Conservation (phyloP, 2,888 invertebrate species). For the Aelia acuminata region DNA sequence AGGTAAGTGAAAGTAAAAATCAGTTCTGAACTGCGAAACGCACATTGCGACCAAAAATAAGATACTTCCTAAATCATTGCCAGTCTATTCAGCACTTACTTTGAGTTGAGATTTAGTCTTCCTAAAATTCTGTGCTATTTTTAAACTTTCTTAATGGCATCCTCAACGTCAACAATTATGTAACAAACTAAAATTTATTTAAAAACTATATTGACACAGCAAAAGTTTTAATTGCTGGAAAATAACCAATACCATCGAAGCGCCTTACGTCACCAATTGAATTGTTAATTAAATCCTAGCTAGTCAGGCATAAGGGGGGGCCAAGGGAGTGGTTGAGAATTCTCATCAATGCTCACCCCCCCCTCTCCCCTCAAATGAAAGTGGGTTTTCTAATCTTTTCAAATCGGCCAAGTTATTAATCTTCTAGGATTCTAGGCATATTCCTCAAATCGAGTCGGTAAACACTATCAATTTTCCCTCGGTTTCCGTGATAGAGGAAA, state of each 20-base stretch:
- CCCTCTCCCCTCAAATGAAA: background rate
- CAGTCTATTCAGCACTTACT: too few species aligned
- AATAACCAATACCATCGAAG: background rate
- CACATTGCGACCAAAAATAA: too few species aligned
- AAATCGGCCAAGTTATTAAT: constrained; percentile 31
- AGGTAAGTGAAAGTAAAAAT: too few species aligned
- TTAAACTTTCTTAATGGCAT: too few species aligned
- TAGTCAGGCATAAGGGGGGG: background rate
- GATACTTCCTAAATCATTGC: too few species aligned
- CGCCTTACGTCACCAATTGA: background rate
- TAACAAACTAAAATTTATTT: too few species aligned
- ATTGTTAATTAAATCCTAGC: background rate
- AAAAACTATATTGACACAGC: too few species aligned
- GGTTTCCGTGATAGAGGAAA: background rate
- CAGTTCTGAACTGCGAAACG: too few species aligned
- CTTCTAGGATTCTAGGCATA: background rate
- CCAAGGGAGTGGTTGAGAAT: background rate
- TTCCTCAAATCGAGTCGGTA: background rate
- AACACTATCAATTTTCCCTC: background rate
- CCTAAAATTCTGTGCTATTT: too few species aligned
- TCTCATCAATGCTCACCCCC: background rate
- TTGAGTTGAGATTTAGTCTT: too few species aligned
- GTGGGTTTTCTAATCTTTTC: constrained; percentile 12
- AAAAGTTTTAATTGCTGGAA: background rate
- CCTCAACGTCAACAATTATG: too few species aligned